Evolutionary conservation across 2,888 invertebrate species (phyloP).

Genomic region (Acanthopleura granulata): DNA sequence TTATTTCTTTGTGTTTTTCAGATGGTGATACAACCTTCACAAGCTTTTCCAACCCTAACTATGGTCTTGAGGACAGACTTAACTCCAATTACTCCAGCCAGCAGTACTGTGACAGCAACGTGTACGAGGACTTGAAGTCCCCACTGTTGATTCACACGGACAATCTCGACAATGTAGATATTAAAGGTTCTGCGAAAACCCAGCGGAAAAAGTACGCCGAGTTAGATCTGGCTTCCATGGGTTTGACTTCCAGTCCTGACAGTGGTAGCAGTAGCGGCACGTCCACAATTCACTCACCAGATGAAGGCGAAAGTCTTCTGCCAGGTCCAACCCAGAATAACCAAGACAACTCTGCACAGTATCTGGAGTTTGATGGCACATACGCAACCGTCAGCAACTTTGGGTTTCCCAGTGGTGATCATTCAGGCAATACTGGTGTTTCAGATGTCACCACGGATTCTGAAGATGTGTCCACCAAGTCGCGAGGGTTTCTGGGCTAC

Average conservation of each 20-base stretch:
- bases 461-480: conserved; percentile 5
- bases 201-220: conserved; percentile 74
- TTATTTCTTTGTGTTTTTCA: background rate
- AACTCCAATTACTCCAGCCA: conserved; percentile 45
- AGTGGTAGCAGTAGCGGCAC: conserved; percentile 17
- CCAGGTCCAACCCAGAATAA: background rate
- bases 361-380: conserved; percentile 9
- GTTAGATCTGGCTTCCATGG: conserved; percentile 80
- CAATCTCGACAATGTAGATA: conserved; percentile 1
- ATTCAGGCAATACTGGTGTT: background rate
- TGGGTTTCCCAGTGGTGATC: background rate
- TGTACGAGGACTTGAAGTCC: conserved; percentile 15
- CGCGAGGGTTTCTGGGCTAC: conserved; percentile 63
- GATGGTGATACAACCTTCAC: conserved; percentile 72
- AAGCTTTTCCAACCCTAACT: conserved; percentile 93
- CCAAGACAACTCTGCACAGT: background rate
- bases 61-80: conserved; percentile 75
- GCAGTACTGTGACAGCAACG: conserved; percentile 15
- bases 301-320: background rate
- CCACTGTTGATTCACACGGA: conserved; percentile 10
- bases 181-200: conserved; percentile 14
- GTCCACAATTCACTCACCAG: conserved; percentile 11
- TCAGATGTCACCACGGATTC: background rate
- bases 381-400: background rate
- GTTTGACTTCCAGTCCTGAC: conserved; percentile 73